phyloP scores from a whole-genome alignment of 1,140 invertebrate genomes.

The Nephila pilipes region DNA sequence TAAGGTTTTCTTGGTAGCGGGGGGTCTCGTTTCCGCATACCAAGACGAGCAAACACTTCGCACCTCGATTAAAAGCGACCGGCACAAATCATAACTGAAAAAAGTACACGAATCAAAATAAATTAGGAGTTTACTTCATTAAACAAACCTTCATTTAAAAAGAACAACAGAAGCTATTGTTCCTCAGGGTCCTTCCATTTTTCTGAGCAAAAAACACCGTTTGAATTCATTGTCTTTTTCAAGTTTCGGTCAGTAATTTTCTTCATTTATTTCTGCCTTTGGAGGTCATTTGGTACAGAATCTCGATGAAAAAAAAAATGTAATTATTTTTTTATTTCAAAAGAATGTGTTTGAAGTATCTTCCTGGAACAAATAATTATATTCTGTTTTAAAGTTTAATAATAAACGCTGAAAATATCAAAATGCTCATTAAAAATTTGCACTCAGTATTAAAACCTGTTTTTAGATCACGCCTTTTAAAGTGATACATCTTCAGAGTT shows the following conservation, averaged over 20 bases:
- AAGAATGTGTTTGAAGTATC: not conserved
- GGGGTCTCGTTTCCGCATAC: conserved; percentile 7
- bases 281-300: not conserved
- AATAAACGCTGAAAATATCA: no score
- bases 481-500: no score
- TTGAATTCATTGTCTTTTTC: not conserved
- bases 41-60: conserved; percentile 18
- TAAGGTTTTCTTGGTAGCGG: not conserved
- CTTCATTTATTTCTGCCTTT: not conserved
- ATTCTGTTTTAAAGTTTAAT: no score
- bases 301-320: not conserved
- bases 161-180: not conserved
- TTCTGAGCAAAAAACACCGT: not conserved
- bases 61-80: conserved; percentile 25
- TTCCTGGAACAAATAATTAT: not conserved
- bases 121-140: conserved; percentile 32
- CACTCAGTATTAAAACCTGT: no score
- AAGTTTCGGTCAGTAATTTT: not conserved
- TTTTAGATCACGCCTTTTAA: no score
- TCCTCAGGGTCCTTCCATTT: not conserved
- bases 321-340: not conserved
- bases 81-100: conserved; percentile 7
- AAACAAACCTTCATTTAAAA: not conserved
- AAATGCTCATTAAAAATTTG: no score
- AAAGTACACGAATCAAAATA: not conserved